Percentiles rank a stretch among this genome's conserved stretches.
Evolutionary conservation across 2,113 vertebrate species (phyloP).

Genomic region (Xiphorhynchus elegans): DNA sequence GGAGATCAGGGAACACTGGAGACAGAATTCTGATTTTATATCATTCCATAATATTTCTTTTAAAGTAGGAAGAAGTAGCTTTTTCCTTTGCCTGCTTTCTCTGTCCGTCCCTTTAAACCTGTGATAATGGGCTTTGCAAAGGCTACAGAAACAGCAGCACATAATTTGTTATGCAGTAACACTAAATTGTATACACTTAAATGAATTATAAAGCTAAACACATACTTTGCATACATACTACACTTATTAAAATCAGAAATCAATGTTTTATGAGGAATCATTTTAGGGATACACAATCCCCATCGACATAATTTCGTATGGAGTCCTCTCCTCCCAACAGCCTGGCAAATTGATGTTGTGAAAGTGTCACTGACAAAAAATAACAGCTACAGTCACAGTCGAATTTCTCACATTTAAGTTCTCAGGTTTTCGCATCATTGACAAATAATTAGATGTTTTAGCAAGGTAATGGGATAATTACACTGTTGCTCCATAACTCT

Average conservation of each 20-base stretch:
- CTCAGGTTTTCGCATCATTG: not conserved
- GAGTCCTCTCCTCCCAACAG: not conserved
- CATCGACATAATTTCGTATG: not conserved
- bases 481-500: not conserved
- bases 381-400: not conserved
- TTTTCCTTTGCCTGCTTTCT: not conserved
- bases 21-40: slow-evolving; percentile 37
- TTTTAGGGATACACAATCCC: not conserved
- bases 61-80: not conserved
- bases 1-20: slow-evolving; percentile 47
- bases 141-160: not conserved
- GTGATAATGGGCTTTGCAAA: not conserved
- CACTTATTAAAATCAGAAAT: not conserved
- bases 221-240: not conserved
- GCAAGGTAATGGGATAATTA: not conserved
- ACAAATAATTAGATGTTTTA: slow-evolving; percentile 16
- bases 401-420: not conserved
- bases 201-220: not conserved
- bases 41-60: not conserved
- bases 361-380: not conserved
- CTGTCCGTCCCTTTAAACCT: not conserved
- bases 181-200: not conserved
- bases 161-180: not conserved
- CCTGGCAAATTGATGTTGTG: not conserved
- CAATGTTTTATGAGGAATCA: not conserved